Conservation (phyloP, 2,888 invertebrate genomes). For the Platycnemis pennipes region DNA sequence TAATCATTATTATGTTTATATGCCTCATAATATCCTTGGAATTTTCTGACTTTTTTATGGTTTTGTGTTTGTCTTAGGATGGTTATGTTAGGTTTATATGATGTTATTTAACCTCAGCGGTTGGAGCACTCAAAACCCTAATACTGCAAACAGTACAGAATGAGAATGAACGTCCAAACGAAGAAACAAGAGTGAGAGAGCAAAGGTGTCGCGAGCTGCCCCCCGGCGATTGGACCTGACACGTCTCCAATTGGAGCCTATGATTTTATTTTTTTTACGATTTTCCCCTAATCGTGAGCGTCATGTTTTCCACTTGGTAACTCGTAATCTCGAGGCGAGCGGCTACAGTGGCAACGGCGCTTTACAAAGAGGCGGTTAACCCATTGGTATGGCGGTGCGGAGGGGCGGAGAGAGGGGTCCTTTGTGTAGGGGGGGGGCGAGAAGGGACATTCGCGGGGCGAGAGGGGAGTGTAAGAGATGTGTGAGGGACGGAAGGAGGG, state of each 20-base stretch:
- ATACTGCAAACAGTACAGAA: no score
- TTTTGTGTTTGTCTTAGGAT: no score
- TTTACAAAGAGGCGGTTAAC: conserved; percentile 2
- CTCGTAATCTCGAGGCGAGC: conserved; percentile 10
- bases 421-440: neutral
- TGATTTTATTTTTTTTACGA: no score
- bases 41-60: no score
- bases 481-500: neutral
- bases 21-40: no score
- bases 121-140: no score
- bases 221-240: neutral
- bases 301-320: conserved; percentile 36
- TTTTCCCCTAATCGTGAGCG: neutral
- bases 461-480: neutral
- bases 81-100: no score
- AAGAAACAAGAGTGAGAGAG: neutral
- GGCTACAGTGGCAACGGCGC: conserved; percentile 17
- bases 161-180: neutral
- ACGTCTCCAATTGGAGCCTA: conserved; percentile 16
- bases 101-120: no score
- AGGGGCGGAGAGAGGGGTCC: neutral
- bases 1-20: no score
- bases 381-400: neutral
- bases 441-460: neutral
- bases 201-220: neutral